phyloP scores from a whole-genome alignment of 2,888 invertebrate genomes.

The Odontocerum albicorne region DNA sequence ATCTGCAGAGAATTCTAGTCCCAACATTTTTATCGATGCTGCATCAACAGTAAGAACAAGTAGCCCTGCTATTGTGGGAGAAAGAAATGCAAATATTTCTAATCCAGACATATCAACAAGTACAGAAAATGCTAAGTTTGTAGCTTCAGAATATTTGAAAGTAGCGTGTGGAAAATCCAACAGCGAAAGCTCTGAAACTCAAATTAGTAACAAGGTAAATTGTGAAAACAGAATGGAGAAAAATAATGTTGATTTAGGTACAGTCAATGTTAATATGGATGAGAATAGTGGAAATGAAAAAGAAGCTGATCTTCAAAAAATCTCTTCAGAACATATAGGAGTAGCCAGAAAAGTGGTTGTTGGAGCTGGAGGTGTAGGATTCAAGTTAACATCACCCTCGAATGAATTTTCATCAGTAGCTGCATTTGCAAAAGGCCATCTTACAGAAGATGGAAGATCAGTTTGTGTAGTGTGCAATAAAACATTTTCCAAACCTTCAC shows the following conservation, averaged over 20 bases:
- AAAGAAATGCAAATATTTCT: slow-evolving; percentile 14
- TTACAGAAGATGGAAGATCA: slow-evolving; percentile 74
- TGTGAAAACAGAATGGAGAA: slow-evolving; percentile 45
- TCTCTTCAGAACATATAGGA: slow-evolving; percentile 51
- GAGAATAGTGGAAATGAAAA: slow-evolving; percentile 44
- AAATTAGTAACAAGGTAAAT: slow-evolving; percentile 17
- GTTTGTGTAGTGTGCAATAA: slow-evolving; percentile 88
- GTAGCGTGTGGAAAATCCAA: slow-evolving; percentile 57
- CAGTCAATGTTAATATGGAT: slow-evolving; percentile 42
- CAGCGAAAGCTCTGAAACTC: slow-evolving; percentile 42
- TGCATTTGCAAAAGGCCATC: slow-evolving; percentile 55
- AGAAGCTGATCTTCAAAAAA: slow-evolving; percentile 47
- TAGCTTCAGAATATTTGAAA: slow-evolving; percentile 67
- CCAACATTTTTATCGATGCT: slow-evolving; percentile 36
- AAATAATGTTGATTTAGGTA: slow-evolving; percentile 38
- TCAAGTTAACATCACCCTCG: slow-evolving; percentile 57
- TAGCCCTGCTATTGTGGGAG: slow-evolving; percentile 33
- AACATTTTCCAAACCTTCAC: slow-evolving; percentile 88
- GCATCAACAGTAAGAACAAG: slow-evolving; percentile 35
- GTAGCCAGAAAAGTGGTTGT: slow-evolving; percentile 64
- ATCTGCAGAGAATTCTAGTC: slow-evolving; percentile 27
- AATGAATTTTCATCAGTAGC: slow-evolving; percentile 51
- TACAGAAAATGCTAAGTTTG: slow-evolving; percentile 61
- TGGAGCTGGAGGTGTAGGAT: slow-evolving; percentile 63
- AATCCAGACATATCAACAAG: slow-evolving; percentile 21